phyloP scores from a whole-genome alignment of 2,797 vertebrate genomes.

The Botia almorhae region DNA sequence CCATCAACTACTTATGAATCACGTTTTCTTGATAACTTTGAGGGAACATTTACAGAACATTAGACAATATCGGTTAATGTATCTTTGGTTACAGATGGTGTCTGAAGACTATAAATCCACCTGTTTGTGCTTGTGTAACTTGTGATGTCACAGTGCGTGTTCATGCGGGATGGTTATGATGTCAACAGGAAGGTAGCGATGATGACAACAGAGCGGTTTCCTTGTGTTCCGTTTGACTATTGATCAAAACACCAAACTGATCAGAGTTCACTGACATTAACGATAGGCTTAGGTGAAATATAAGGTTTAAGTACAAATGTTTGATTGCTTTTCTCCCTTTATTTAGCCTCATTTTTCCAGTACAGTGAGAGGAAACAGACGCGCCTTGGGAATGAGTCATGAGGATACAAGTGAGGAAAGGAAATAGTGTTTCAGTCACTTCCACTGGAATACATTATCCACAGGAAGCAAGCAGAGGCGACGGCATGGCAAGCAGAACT shows the following conservation, averaged over 20 bases:
- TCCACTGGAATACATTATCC: conserved; percentile 31
- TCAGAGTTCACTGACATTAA: conserved; percentile 67
- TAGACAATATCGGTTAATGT: conserved; percentile 70
- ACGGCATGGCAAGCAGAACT: not conserved
- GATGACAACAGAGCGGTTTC: not conserved
- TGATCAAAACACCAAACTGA: conserved; percentile 68
- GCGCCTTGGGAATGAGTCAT: conserved; percentile 65
- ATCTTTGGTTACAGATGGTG: conserved; percentile 77
- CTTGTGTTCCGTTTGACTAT: conserved; percentile 63
- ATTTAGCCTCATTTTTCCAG: conserved; percentile 57
- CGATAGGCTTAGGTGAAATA: conserved; percentile 43
- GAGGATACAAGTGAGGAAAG: conserved; percentile 18
- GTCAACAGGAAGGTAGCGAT: conserved; percentile 35
- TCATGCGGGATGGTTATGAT: no score
- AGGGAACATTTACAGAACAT: no score
- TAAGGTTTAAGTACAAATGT: conserved; percentile 51
- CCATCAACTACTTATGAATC: no score
- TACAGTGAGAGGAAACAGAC: conserved; percentile 66
- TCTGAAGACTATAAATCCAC: conserved; percentile 75
- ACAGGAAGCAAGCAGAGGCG: conserved; percentile 5
- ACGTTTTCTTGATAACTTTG: no score
- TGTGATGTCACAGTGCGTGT: not conserved
- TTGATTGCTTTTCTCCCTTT: conserved; percentile 11
- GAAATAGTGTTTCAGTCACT: conserved; percentile 13
- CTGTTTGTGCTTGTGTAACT: conserved; percentile 65